These are phyloP conservation scores for Pterostichus niger DNA, from an alignment of 2,888 invertebrate species.

Conservation along the genomic window DNA sequence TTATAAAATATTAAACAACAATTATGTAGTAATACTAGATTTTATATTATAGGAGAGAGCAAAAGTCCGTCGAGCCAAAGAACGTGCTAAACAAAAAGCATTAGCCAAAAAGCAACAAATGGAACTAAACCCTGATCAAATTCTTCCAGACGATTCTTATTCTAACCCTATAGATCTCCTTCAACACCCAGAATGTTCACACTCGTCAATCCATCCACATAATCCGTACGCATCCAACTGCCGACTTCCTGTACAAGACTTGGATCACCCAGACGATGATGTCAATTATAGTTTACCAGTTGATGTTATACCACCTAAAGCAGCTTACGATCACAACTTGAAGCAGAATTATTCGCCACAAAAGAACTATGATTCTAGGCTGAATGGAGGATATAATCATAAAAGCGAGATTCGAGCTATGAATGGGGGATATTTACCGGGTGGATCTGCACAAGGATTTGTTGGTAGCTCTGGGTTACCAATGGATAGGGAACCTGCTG, in stretches of 20 bases:
- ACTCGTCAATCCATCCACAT: constrained; percentile 68
- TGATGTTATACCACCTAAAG: constrained; percentile 73
- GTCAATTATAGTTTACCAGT: constrained; percentile 76
- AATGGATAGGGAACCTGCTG: constrained; percentile 67
- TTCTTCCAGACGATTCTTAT: constrained; percentile 77
- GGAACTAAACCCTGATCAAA: constrained; percentile 71
- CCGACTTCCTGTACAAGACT: constrained; percentile 69
- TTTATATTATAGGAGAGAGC: constrained; percentile 79
- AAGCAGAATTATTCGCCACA: constrained; percentile 70
- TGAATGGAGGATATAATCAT: constrained; percentile 69
- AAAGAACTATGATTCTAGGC: constrained; percentile 68
- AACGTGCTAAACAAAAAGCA: constrained; percentile 84
- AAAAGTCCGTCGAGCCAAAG: constrained; percentile 84
- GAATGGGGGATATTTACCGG: constrained; percentile 61
- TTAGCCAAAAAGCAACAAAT: constrained; percentile 77
- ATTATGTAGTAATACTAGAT: constrained; percentile 6
- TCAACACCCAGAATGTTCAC: constrained; percentile 74
- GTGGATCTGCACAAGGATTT: constrained; percentile 50
- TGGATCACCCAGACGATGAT: constrained; percentile 72
- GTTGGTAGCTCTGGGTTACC: constrained; percentile 65
- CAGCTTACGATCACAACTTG: constrained; percentile 68
- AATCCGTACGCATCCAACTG: constrained; percentile 63
- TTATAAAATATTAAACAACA: neutral
- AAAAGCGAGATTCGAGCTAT: constrained; percentile 69
- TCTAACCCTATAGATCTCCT: constrained; percentile 80